These are phyloP conservation scores for Malaclemys terrapin DNA, from an alignment of 2,113 vertebrate genomes.

Conservation along the genomic window DNA sequence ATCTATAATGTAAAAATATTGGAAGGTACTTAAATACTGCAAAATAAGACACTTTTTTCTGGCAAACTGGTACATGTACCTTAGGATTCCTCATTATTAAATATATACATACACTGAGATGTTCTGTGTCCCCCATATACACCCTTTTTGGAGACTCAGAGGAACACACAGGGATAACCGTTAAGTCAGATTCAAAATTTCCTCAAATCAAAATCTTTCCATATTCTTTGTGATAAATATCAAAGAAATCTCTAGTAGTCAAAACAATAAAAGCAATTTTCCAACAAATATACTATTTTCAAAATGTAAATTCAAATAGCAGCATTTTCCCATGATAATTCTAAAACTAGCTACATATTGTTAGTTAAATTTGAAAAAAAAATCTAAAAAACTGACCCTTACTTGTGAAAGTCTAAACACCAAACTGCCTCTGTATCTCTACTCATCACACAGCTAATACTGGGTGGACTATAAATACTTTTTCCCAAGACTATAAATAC, in stretches of 20 bases:
- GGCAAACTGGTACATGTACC: background rate
- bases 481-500: background rate
- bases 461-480: background rate
- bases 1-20: slow-evolving; percentile 64
- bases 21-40: background rate
- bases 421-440: background rate
- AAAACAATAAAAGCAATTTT: background rate
- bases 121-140: background rate
- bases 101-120: background rate
- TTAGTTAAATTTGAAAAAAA: background rate
- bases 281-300: background rate
- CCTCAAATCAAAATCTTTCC: background rate
- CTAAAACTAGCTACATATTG: background rate
- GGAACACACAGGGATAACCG: background rate
- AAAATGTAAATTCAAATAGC: background rate
- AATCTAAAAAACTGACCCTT: background rate
- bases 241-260: background rate
- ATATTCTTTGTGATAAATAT: background rate
- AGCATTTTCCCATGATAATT: background rate
- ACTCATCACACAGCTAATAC: background rate
- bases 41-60: background rate
- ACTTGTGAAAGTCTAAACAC: background rate
- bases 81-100: background rate
- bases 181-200: background rate
- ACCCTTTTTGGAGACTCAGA: background rate